Percentiles rank a stretch among this genome's conserved stretches.
These are phyloP conservation scores for Syndactyla subalaris DNA, from an alignment of 2,797 vertebrate genomes.

Conservation along the genomic window DNA sequence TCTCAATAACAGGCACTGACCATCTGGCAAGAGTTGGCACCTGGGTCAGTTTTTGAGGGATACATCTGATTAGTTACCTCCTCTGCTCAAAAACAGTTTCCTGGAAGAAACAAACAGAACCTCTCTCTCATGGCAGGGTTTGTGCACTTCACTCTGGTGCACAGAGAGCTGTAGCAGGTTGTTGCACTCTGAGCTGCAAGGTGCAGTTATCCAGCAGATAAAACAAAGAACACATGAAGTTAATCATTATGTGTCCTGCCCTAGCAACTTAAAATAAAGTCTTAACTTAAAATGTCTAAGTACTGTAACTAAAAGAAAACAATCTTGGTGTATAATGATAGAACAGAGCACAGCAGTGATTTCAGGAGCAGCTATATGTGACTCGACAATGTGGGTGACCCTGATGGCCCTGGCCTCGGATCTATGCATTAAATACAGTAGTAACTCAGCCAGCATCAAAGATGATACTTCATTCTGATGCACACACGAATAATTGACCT, in stretches of 20 bases:
- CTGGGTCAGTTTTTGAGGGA: neutral
- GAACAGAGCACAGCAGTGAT: neutral
- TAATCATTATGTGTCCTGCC: fast-evolving
- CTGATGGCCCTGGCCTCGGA: neutral
- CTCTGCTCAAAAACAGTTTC: conserved; percentile 33
- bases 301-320: neutral
- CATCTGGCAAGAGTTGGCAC: conserved; percentile 1
- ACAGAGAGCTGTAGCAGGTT: conserved; percentile 14
- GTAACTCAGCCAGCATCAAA: neutral
- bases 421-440: neutral
- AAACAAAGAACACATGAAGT: neutral
- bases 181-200: conserved; percentile 32
- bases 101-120: conserved; percentile 58
- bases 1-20: neutral
- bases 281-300: neutral
- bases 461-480: neutral
- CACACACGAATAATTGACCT: neutral
- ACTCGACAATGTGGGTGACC: neutral
- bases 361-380: neutral
- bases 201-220: conserved; percentile 47
- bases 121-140: conserved; percentile 41
- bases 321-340: no score
- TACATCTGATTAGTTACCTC: conserved; percentile 45
- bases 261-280: neutral
- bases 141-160: neutral